Evolutionary conservation across 1,140 invertebrate genomes (phyloP).

Genomic region (Pseudomyrmex sp.): DNA sequence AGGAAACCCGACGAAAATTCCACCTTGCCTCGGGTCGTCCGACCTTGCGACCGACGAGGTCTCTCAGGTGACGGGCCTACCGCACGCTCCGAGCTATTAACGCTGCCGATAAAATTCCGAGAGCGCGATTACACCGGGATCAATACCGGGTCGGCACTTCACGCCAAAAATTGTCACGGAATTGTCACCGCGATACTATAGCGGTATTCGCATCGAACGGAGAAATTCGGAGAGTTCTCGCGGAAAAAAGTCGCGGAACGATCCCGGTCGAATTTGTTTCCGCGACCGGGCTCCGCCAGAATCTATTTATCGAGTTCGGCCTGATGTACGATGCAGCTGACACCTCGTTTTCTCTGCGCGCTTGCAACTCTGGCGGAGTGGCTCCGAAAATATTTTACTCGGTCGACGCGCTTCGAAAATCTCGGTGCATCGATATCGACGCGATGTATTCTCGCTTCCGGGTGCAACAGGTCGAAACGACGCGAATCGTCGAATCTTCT

Average conservation of each 20-base stretch:
- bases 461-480: constrained; percentile 51
- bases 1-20: constrained; percentile 62
- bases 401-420: constrained; percentile 17
- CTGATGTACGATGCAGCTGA: constrained; percentile 53
- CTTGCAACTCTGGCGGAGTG: constrained; percentile 34
- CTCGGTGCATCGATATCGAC: not conserved
- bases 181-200: too few relatives aligned
- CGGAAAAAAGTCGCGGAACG: not conserved
- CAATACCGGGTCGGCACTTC: too few relatives aligned
- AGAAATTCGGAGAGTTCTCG: not conserved
- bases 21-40: constrained; percentile 44
- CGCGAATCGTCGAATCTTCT: not conserved
- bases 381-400: constrained; percentile 55
- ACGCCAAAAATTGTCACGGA: too few relatives aligned
- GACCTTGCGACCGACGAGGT: constrained; percentile 59
- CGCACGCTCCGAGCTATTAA: constrained; percentile 58
- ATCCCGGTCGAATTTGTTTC: not conserved
- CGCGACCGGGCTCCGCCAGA: constrained; percentile 13
- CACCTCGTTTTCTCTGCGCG: constrained; percentile 43
- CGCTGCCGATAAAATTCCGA: constrained; percentile 66
- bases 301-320: constrained; percentile 54
- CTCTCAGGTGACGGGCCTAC: constrained; percentile 38
- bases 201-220: not conserved
- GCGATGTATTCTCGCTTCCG: constrained; percentile 10
- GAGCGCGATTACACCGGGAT: constrained; percentile 34